A percentile compares a stretch with the other conserved stretches of the same genome.
Evolutionary conservation across 2,113 vertebrate species (phyloP).

Genomic region (Silurus asotus): DNA sequence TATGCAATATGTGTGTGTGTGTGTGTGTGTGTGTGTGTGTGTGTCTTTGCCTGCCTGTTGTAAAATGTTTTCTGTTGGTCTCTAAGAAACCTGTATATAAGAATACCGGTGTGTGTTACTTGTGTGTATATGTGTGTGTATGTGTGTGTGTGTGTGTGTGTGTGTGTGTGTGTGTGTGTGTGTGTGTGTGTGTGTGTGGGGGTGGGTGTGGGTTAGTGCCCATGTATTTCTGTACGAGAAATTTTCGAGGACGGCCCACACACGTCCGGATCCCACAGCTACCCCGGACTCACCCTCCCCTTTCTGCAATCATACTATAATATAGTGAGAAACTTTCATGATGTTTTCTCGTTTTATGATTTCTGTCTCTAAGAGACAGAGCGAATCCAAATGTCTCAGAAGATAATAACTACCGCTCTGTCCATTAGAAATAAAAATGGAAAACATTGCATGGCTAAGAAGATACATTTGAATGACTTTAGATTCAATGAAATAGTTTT

Average conservation of each 20-base stretch:
- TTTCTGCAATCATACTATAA: neutral
- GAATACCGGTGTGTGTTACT: neutral
- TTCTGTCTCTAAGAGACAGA: neutral
- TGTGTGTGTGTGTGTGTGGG: neutral
- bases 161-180: neutral
- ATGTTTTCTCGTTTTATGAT: neutral
- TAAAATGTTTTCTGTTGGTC: conserved; percentile 40
- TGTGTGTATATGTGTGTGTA: neutral
- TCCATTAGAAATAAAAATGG: neutral
- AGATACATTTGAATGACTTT: neutral
- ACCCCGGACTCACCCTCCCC: conserved; percentile 61
- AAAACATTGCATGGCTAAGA: neutral
- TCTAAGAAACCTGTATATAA: conserved; percentile 30
- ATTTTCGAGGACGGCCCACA: conserved; percentile 71
- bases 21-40: neutral
- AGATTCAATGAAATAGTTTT: neutral
- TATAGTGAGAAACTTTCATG: neutral
- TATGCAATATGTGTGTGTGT: conserved; percentile 21
- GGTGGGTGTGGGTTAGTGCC: conserved; percentile 41
- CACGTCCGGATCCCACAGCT: conserved; percentile 56
- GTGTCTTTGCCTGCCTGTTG: conserved; percentile 1
- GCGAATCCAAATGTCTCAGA: neutral
- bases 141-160: neutral
- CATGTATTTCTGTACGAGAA: conserved; percentile 60
- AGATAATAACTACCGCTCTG: neutral